Evolutionary conservation across 2,888 invertebrate genomes (phyloP).

Genomic region (Eupithecia vulgata): DNA sequence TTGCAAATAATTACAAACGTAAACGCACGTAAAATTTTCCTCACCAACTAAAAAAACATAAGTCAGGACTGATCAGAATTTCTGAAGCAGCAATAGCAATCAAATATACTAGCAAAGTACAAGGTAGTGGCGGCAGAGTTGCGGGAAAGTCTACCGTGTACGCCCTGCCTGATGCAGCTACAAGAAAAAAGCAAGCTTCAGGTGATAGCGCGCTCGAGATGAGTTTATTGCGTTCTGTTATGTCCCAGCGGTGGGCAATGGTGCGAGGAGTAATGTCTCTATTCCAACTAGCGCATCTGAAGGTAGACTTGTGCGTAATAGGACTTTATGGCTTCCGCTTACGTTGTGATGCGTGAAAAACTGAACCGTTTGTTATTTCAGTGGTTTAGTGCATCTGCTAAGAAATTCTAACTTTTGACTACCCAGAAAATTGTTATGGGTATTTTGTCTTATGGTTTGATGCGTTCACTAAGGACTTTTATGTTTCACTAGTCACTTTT

Average conservation of each 20-base stretch:
- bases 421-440: not conserved
- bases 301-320: conserved; percentile 8
- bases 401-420: not conserved
- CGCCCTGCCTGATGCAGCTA: conserved; percentile 13
- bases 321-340: conserved; percentile 9
- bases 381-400: not conserved
- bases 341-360: conserved; percentile 4
- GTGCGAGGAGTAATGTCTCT: conserved; percentile 39
- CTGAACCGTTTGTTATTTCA: not conserved
- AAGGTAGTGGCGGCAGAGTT: not conserved
- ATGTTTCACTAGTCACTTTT: not conserved
- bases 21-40: not conserved
- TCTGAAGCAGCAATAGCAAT: not conserved
- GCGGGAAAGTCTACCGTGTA: conserved; percentile 15
- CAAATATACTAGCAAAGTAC: not conserved
- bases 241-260: conserved; percentile 38
- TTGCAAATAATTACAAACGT: not conserved
- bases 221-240: conserved; percentile 47
- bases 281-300: conserved; percentile 33
- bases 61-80: not conserved
- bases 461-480: not conserved
- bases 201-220: conserved; percentile 58
- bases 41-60: not conserved
- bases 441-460: not conserved
- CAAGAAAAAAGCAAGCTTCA: conserved; percentile 53